Evolutionary conservation across 2,888 invertebrate genomes (phyloP), one percentile per base, ranked within the genome.

Genomic region (Beris chalybata): DNA sequence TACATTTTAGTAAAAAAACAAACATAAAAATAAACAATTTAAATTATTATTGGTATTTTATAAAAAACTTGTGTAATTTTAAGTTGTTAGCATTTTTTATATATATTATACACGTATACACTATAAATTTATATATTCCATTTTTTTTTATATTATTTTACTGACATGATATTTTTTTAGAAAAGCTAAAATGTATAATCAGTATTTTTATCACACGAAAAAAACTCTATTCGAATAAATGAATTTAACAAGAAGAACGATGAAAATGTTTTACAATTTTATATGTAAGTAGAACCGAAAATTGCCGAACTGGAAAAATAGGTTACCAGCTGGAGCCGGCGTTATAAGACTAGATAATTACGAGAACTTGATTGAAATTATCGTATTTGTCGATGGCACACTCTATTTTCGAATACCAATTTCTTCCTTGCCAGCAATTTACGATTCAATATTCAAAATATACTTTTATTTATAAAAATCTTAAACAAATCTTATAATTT

Each of bases 11-110:
- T 9, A 3, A 38, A 22, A 7, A 38, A 38, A 38, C 32, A 38
- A 38, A 38, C 22, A 22, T 22, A 22, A 22, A 22, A 22, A 44
- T 5, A 44, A 22, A 30, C 13, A 45, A 12, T 47, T 58, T 58
- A 58, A 58, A 58, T 58, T 58, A 61, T 61, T 61, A 61, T 61
- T 61, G 50, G 50, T 61, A 61, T 61, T 61, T 47, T 50, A 50
- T 52, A 61, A 50, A 50, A 15, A 48, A 50, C 50, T 12, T 61
- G 61, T 13, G 38, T 61, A 61, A 52, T 13, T 47, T 29, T 61
- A 61, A 61, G 61, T 61, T 61, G 50, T 52, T 22, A 52, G 15
- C 52, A 50, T 59, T 61, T 61, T 52, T 61, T 38, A 38, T 38
- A 38, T 38, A 38, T 38, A 38, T 38, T 38, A 38, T 38, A 38